Base-by-base conservation (phyloP, 1,140 invertebrate genomes). In the Goniozus legneri region DNA sequence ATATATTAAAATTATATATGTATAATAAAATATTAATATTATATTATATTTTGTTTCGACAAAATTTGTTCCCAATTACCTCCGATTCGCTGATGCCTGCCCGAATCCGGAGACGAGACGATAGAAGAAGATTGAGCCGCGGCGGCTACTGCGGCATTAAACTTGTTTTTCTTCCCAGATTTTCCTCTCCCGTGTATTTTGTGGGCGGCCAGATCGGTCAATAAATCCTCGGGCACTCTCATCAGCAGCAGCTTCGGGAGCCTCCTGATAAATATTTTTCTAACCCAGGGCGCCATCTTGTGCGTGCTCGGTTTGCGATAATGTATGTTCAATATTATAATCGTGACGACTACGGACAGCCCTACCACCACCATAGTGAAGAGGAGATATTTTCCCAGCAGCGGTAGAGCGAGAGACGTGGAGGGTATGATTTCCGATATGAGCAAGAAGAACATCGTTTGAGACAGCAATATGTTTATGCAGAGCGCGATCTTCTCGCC, bases 311-410 rank as follows among this genome's bases (percentile, higher is more conserved):
- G 96, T 64, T 97, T 97, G 2, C 97, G 89, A 69, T 98, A 99
- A 70, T 99, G 97, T n/a, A 99, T 89, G 71, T 99, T 99, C 18
- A 99, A 78, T 60, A 99, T 95, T 45, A 97, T 85, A 55, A 99
- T 98, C 15, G 97, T 98, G 52, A 98, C 90, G 13, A 97, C 85
- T 31, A 99, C 96, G 15, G 95, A 98, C 7, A 98, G 73, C 0
- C 90, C 95, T 1, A 99, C 96, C 16, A 99, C 79, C 31, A 98
- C 82, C 95, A 99, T 98, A 2, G 97, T 99, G 69, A 99, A 99
- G 0, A 99, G 81, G 0, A 99, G 82, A 75, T 99, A 99, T 76
- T 98, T 98, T 20, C 97, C 96, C 12, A 99, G 82, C 3, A 99
- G 77, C 4, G 97, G 97, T 21, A 99, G 79, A 0, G 96, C 95